These are phyloP conservation scores for Drosophila longiperda DNA, from an alignment of 2,888 invertebrate species.

Conservation along the genomic window DNA sequence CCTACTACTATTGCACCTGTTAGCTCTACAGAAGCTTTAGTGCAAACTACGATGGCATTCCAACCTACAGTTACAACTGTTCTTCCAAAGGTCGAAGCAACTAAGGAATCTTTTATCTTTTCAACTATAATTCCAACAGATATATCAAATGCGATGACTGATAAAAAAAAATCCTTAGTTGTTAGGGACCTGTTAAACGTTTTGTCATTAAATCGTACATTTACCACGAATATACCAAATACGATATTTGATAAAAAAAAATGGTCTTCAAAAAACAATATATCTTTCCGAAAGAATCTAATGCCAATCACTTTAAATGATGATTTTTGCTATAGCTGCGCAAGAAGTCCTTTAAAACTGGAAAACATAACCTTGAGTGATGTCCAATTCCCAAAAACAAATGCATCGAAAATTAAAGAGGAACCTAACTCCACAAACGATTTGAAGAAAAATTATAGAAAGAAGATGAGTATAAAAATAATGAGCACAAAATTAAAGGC, in stretches of 20 bases:
- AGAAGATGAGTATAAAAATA: not conserved
- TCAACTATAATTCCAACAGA: conserved; percentile 10
- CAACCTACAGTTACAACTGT: not conserved
- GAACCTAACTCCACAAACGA: not conserved
- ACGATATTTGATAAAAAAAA: conserved; percentile 7
- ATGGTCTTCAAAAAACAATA: not conserved
- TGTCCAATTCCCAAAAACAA: not conserved
- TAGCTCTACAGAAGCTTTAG: conserved; percentile 1
- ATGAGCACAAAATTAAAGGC: conserved; percentile 7
- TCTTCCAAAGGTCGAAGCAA: not conserved
- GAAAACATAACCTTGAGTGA: conserved; percentile 4
- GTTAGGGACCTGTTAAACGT: not conserved
- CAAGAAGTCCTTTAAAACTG: not conserved
- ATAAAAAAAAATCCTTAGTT: not conserved
- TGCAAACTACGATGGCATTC: not conserved
- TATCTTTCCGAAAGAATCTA: conserved; percentile 7
- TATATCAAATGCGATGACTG: not conserved
- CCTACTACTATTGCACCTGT: not conserved
- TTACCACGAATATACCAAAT: not conserved
- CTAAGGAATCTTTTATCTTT: not conserved
- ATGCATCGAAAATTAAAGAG: not conserved
- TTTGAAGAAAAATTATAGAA: not conserved
- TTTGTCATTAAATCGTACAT: not conserved
- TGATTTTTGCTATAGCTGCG: conserved; percentile 12
- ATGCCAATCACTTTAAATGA: conserved; percentile 2